phyloP scores from a whole-genome alignment of 2,888 invertebrate species.

The Heliconius hortense region DNA sequence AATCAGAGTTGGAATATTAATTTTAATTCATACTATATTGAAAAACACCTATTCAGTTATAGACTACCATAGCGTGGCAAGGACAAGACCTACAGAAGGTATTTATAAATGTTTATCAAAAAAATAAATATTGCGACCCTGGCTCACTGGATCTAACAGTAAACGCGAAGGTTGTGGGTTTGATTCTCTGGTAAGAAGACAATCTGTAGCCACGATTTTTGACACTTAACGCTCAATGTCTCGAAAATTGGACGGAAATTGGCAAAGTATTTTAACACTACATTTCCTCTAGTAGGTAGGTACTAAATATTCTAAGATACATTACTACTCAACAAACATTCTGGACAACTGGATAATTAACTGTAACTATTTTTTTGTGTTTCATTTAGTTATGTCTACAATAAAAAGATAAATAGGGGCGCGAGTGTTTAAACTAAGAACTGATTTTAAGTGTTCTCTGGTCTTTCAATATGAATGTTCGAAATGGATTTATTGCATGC shows the following conservation, averaged over 20 bases:
- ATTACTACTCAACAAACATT: no score
- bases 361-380: background rate
- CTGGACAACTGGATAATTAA: no score
- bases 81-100: background rate
- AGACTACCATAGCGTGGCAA: background rate
- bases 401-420: background rate
- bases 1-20: conserved; percentile 12
- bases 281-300: no score
- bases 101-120: background rate
- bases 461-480: background rate
- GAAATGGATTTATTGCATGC: conserved; percentile 63
- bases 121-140: no score
- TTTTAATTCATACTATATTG: background rate
- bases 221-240: no score
- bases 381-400: background rate
- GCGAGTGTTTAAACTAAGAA: background rate
- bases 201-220: no score
- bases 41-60: background rate
- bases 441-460: no score
- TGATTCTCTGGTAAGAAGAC: background rate
- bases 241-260: no score
- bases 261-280: no score
- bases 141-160: no score
- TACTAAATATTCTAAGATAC: no score
- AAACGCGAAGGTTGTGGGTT: background rate